Conservation (phyloP, 2,797 vertebrate genomes). For the Crocodylus rhombifer region DNA sequence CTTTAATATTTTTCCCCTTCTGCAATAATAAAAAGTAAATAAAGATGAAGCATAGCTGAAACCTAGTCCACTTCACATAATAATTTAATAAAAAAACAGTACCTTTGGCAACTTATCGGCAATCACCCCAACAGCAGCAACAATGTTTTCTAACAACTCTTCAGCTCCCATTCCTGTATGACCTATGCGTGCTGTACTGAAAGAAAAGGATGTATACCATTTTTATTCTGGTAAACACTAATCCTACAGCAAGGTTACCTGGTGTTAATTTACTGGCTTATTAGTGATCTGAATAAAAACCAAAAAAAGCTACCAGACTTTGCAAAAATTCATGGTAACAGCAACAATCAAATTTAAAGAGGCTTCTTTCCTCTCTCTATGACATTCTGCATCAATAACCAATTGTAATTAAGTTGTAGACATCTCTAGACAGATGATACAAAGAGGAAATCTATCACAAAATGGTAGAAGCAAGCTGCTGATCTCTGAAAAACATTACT, state of each 20-base stretch:
- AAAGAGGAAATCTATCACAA: background rate
- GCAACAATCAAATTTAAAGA: too few relatives aligned
- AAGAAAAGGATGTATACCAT: background rate
- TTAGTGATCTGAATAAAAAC: background rate
- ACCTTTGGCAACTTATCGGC: slow-evolving; percentile 86
- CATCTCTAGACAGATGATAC: background rate
- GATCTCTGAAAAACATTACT: background rate
- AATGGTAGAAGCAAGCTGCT: background rate
- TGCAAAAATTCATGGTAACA: too few relatives aligned
- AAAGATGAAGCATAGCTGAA: background rate
- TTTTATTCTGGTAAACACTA: background rate
- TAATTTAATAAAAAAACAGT: background rate
- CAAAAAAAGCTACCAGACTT: background rate
- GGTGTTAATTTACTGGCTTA: background rate
- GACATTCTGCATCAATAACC: background rate
- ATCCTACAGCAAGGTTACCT: background rate
- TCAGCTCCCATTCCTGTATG: slow-evolving; percentile 88
- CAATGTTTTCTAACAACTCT: slow-evolving; percentile 87
- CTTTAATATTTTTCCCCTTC: slow-evolving; percentile 90
- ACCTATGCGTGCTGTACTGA: slow-evolving; percentile 87
- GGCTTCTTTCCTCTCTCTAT: too few relatives aligned
- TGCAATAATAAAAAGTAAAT: slow-evolving; percentile 67
- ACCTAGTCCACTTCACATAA: background rate
- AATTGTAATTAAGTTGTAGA: background rate
- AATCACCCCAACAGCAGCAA: slow-evolving; percentile 80